These are phyloP conservation scores for Pseudomyrmex sp. DNA, from an alignment of 1,140 invertebrate species.

Conservation along the genomic window DNA sequence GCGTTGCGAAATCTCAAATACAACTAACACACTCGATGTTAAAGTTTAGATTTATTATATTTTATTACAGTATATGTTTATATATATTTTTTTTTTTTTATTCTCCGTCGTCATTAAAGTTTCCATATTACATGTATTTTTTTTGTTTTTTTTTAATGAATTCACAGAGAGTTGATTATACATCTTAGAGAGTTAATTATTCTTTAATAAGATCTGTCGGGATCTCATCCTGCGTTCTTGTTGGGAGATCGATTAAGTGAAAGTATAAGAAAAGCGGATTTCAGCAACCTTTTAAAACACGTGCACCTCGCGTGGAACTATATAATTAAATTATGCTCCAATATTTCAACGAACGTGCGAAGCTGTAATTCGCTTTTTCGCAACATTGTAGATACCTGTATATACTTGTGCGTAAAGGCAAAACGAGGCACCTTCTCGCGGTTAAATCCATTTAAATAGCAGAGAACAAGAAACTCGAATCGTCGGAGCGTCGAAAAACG, in stretches of 20 bases:
- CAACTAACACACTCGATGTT: not conserved
- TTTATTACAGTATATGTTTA: no score
- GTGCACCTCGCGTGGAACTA: conserved; percentile 1
- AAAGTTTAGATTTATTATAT: no score
- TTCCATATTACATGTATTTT: no score
- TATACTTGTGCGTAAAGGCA: not conserved
- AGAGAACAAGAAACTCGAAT: conserved; percentile 17
- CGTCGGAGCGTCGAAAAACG: not conserved
- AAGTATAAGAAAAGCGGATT: conserved; percentile 42
- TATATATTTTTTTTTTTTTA: no score
- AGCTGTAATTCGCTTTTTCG: conserved; percentile 46
- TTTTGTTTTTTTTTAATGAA: no score
- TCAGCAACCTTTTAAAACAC: conserved; percentile 21
- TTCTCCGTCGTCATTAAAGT: no score
- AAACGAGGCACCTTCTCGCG: conserved; percentile 11
- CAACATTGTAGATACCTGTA: conserved; percentile 30
- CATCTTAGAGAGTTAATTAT: conserved; percentile 3
- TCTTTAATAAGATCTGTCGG: conserved; percentile 26
- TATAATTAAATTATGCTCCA: conserved; percentile 52
- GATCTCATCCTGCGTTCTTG: not conserved
- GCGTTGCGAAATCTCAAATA: not conserved
- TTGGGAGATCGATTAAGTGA: conserved; percentile 13
- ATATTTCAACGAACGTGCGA: conserved; percentile 41
- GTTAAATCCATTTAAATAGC: conserved; percentile 33
- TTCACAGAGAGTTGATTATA: no score